These are phyloP conservation scores for Diaperis boleti DNA, from an alignment of 2,888 invertebrate species.

Conservation along the genomic window DNA sequence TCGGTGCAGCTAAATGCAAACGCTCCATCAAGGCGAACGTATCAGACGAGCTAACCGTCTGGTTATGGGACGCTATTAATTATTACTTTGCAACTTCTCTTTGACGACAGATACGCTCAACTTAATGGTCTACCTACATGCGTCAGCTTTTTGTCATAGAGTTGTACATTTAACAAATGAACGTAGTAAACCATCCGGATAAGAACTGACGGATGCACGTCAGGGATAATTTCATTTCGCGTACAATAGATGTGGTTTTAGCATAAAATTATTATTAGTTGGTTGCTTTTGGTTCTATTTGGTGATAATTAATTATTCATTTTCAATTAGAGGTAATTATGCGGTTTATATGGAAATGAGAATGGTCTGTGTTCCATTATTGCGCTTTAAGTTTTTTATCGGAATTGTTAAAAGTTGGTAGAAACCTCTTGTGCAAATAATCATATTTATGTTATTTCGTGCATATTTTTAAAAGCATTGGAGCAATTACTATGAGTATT, in stretches of 20 bases:
- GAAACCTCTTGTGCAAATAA: no score
- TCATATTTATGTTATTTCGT: no score
- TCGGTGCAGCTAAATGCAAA: constrained; percentile 28
- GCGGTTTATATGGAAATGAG: no score
- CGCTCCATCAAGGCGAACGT: constrained; percentile 19
- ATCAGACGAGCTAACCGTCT: constrained; percentile 25
- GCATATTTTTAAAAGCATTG: not conserved
- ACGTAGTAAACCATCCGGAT: constrained; percentile 27
- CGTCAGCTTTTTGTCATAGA: constrained; percentile 50
- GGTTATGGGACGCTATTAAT: constrained; percentile 49
- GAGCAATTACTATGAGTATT: not conserved
- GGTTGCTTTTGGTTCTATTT: not conserved
- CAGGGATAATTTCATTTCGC: constrained; percentile 18
- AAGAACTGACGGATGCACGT: constrained; percentile 13
- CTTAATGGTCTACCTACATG: constrained; percentile 49
- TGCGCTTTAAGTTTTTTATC: no score
- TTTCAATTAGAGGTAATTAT: no score
- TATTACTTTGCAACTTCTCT: constrained; percentile 53
- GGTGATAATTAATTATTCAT: not conserved
- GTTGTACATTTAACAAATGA: constrained; percentile 46
- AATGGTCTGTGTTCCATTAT: no score
- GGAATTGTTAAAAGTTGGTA: no score
- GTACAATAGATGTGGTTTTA: not conserved
- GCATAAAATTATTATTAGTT: not conserved
- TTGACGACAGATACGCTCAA: constrained; percentile 49